Percentiles rank a stretch among this genome's conserved stretches.
These are phyloP conservation scores for Cuniculus paca DNA, from an alignment of 2,797 vertebrate genomes.

Conservation along the genomic window DNA sequence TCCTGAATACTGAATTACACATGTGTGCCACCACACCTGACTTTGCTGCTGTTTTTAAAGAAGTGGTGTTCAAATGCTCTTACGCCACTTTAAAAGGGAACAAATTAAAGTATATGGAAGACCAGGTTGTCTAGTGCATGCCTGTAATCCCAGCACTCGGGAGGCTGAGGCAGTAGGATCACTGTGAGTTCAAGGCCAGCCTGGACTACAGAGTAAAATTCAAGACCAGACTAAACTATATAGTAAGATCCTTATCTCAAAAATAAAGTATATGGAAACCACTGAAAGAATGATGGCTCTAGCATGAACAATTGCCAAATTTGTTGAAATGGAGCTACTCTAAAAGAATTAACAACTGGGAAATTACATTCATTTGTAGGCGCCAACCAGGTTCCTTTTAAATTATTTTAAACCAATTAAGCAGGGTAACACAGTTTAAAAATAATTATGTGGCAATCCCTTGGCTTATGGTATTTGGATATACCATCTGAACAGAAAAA, in stretches of 20 bases:
- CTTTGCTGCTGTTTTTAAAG: conserved; percentile 56
- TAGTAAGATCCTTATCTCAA: not conserved
- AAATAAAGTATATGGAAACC: not conserved
- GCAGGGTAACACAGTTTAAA: conserved; percentile 65
- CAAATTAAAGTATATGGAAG: not conserved
- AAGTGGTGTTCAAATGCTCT: not conserved
- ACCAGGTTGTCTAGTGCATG: too few species aligned
- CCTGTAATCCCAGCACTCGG: not conserved
- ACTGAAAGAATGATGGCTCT: conserved; percentile 23
- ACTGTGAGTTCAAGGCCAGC: not conserved
- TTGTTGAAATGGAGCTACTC: conserved; percentile 57
- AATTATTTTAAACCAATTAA: conserved; percentile 73
- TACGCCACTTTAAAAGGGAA: conserved; percentile 46
- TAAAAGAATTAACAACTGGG: conserved; percentile 66
- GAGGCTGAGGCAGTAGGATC: not conserved
- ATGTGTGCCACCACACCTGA: not conserved
- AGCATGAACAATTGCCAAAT: conserved; percentile 53
- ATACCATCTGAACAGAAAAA: conserved; percentile 69
- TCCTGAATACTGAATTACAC: not conserved
- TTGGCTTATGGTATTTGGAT: conserved; percentile 59
- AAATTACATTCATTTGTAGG: conserved; percentile 55
- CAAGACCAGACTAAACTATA: not conserved
- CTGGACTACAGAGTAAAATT: not conserved
- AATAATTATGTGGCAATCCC: conserved; percentile 57
- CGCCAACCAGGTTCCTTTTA: conserved; percentile 63